A percentile compares a stretch with the other conserved stretches of the same genome.
These are phyloP conservation scores for Lutjanus erythropterus DNA, from an alignment of 2,113 vertebrate genomes.

Conservation along the genomic window DNA sequence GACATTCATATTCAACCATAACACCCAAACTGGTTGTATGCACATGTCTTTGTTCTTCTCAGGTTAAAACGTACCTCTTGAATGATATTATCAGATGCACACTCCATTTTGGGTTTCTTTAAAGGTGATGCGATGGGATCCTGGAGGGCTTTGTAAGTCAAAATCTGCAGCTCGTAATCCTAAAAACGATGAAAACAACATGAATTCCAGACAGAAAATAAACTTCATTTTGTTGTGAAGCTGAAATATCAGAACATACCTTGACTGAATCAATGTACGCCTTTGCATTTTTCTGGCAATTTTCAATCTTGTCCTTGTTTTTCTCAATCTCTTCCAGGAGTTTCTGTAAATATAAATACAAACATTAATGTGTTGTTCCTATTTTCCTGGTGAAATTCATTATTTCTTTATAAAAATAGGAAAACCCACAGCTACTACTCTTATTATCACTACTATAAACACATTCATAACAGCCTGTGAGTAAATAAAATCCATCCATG, in stretches of 20 bases:
- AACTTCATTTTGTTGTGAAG: rapidly evolving
- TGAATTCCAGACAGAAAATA: no score
- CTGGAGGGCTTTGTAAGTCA: constrained; percentile 94
- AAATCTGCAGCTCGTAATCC: constrained; percentile 95
- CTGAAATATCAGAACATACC: constrained; percentile 73
- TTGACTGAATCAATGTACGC: constrained; percentile 96
- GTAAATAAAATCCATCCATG: neutral
- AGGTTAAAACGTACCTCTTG: constrained; percentile 85
- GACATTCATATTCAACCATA: neutral
- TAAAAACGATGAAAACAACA: constrained; percentile 43
- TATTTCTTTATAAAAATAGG: neutral
- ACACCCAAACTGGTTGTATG: neutral
- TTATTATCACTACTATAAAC: neutral
- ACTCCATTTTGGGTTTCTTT: constrained; percentile 95
- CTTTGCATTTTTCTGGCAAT: constrained; percentile 92
- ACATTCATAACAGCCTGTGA: no score
- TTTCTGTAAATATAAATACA: constrained; percentile 79
- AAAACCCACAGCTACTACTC: neutral
- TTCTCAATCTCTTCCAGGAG: constrained; percentile 93
- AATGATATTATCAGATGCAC: constrained; percentile 91
- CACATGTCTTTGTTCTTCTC: neutral
- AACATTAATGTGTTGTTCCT: no score
- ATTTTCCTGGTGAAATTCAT: neutral
- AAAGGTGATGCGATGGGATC: constrained; percentile 91
- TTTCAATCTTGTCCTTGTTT: constrained; percentile 91